Conservation (phyloP, 30 jellyfish, hydroid and myxozoan species). For the Turritopsis dohrnii region DNA sequence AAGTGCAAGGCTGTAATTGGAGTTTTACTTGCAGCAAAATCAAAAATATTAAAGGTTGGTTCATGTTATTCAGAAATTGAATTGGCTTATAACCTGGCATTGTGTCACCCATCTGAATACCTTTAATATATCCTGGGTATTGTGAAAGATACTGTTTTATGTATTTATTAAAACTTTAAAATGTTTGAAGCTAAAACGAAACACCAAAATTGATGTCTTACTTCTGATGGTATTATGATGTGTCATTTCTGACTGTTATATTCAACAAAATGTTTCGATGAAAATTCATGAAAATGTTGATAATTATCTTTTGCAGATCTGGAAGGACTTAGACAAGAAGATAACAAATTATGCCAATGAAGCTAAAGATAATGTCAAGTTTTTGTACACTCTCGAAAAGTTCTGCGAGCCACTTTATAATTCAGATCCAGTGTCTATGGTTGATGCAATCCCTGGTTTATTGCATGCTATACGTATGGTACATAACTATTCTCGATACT, state of each 20-base stretch:
- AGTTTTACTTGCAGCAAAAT: constrained; percentile 52
- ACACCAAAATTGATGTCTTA: no score
- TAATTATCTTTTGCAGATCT: constrained; percentile 3
- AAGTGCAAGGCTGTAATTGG: constrained; percentile 79
- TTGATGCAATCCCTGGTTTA: constrained; percentile 63
- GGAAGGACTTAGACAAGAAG: constrained; percentile 77
- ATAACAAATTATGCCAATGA: constrained; percentile 86
- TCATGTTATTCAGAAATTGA: no score
- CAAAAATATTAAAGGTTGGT: constrained; percentile 41
- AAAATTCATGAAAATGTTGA: no score
- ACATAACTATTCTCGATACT: constrained; percentile 64
- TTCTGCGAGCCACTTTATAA: constrained; percentile 65
- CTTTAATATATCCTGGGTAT: no score
- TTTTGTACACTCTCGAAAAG: constrained; percentile 67
- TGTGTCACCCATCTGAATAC: no score
- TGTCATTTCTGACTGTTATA: no score
- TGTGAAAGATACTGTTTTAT: no score
- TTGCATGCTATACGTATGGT: constrained; percentile 82
- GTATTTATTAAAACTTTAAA: no score
- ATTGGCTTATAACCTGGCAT: no score
- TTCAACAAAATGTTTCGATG: no score
- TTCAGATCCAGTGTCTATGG: constrained; percentile 72
- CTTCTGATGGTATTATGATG: no score
- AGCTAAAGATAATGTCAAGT: constrained; percentile 84
- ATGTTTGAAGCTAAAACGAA: no score